phyloP scores from a whole-genome alignment of 2,888 invertebrate genomes.

The Chydorus sphaericus region DNA sequence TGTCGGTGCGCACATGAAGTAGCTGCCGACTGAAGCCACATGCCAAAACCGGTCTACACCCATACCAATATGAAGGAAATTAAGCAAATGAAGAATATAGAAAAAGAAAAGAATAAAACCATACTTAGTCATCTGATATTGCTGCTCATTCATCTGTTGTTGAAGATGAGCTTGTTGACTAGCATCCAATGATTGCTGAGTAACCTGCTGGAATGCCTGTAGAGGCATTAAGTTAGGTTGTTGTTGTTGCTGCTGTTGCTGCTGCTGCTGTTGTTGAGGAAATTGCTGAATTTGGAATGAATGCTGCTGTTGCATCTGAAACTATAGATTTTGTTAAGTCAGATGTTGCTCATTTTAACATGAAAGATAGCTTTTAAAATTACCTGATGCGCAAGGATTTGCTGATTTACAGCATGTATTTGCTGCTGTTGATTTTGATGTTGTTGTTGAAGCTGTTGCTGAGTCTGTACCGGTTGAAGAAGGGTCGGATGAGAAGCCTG shows the following conservation, averaged over 20 bases:
- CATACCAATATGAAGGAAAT: background rate
- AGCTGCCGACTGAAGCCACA: background rate
- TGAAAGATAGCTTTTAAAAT: background rate
- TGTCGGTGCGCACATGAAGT: constrained; percentile 5
- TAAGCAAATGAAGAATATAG: background rate
- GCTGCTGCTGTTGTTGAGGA: background rate
- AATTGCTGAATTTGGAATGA: constrained; percentile 11
- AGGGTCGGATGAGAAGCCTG: constrained; percentile 39
- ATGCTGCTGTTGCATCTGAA: constrained; percentile 7
- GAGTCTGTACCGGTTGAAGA: constrained; percentile 26
- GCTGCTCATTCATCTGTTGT: constrained; percentile 18
- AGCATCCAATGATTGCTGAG: constrained; percentile 28
- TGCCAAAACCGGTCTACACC: background rate
- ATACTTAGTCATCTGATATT: background rate
- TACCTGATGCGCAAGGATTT: constrained; percentile 8
- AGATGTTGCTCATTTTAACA: no score
- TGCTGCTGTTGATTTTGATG: constrained; percentile 4
- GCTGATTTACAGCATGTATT: background rate
- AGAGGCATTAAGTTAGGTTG: background rate
- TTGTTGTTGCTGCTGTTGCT: constrained; percentile 11
- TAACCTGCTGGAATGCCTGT: constrained; percentile 18
- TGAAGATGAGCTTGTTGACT: constrained; percentile 22
- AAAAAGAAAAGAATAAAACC: background rate
- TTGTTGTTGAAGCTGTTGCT: constrained; percentile 15
- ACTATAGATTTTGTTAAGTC: background rate